Conservation (phyloP, 2,888 invertebrate genomes). For the Morpho deidamia region DNA sequence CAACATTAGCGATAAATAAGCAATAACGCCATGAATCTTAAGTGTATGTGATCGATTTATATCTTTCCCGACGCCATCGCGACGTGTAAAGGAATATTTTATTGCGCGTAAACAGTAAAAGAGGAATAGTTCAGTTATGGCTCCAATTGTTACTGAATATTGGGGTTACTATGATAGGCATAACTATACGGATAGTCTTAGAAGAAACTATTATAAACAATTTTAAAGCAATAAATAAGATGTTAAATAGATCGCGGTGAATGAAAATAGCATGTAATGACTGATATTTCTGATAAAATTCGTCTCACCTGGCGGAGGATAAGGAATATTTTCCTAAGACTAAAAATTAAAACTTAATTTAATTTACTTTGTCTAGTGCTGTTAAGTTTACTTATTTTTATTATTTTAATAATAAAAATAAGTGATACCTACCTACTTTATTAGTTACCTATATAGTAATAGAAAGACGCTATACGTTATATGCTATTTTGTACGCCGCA, state of each 20-base stretch:
- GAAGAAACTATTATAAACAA: no score
- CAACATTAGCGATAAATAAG: constrained; percentile 1
- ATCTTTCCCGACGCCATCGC: constrained; percentile 11
- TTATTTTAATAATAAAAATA: no score
- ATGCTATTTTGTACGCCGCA: no score
- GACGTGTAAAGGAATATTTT: constrained; percentile 24
- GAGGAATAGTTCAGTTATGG: constrained; percentile 24
- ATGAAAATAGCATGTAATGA: no score
- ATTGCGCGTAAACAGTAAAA: constrained; percentile 26
- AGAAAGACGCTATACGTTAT: no score
- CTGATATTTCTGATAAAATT: neutral
- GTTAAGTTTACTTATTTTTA: no score
- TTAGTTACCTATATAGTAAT: no score
- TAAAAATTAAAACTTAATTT: neutral
- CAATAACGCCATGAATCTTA: constrained; percentile 11
- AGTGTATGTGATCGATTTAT: constrained; percentile 21
- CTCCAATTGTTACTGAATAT: constrained; percentile 19
- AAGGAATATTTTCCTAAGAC: neutral
- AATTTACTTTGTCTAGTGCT: no score
- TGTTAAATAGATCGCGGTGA: no score
- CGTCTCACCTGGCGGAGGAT: neutral
- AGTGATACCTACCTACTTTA: no score
- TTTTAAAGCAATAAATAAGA: no score
- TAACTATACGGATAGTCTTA: neutral
- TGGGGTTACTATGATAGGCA: constrained; percentile 11